Evolutionary conservation across 1,140 invertebrate species (phyloP).

Genomic region (Xylocopa sonorina): DNA sequence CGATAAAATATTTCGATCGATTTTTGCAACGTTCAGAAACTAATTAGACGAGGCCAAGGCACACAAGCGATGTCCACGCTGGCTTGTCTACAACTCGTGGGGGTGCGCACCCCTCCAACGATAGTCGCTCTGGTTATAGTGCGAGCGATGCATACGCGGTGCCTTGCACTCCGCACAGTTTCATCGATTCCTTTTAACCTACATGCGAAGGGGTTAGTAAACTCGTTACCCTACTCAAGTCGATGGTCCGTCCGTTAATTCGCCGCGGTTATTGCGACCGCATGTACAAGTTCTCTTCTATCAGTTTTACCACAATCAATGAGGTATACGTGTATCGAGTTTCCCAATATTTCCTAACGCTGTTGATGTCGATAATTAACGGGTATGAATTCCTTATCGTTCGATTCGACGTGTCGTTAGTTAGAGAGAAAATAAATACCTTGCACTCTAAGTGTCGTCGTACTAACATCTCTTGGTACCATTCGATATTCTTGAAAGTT

Average conservation of each 20-base stretch:
- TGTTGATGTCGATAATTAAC: no score
- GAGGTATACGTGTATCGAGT: no score
- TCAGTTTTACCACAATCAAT: not conserved
- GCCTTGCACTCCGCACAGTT: constrained; percentile 56
- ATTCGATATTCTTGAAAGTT: no score
- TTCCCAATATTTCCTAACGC: no score
- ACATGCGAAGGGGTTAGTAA: constrained; percentile 73
- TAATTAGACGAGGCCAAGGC: constrained; percentile 37
- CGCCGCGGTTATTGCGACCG: not conserved
- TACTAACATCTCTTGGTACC: no score
- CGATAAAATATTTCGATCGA: no score
- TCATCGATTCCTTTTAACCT: constrained; percentile 75
- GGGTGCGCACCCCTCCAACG: constrained; percentile 29
- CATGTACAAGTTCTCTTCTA: not conserved
- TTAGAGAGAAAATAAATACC: no score
- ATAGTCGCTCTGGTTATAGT: constrained; percentile 32
- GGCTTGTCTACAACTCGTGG: constrained; percentile 34
- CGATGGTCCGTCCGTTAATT: constrained; percentile 33
- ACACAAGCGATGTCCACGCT: constrained; percentile 27
- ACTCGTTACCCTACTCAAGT: constrained; percentile 63
- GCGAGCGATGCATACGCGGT: constrained; percentile 60
- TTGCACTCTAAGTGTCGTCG: no score
- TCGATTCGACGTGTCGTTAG: no score
- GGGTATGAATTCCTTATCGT: no score
- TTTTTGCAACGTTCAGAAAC: not conserved